phyloP scores from a whole-genome alignment of 2,888 invertebrate species.

The Sesamia inferens region DNA sequence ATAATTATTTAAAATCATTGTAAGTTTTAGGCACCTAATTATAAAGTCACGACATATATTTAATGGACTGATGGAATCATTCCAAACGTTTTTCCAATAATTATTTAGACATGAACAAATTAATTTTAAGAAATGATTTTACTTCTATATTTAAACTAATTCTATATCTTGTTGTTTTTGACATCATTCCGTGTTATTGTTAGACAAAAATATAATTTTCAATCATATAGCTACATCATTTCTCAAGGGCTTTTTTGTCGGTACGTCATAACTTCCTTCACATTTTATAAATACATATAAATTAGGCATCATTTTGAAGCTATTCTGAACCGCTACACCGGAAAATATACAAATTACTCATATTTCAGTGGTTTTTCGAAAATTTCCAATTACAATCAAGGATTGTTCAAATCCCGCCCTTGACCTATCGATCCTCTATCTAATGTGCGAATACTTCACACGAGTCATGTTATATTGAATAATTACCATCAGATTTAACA shows the following conservation, averaged over 20 bases:
- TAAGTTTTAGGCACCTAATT: constrained; percentile 35
- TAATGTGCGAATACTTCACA: no score
- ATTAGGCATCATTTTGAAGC: no score
- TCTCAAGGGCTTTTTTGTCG: no score
- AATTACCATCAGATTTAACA: constrained; percentile 14
- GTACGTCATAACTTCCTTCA: no score
- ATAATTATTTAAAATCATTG: constrained; percentile 38
- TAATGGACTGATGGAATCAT: constrained; percentile 73
- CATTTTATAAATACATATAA: no score
- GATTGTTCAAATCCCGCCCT: no score
- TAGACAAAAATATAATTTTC: constrained; percentile 9
- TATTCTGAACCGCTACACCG: no score
- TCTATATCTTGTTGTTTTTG: constrained; percentile 27
- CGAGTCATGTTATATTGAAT: neutral
- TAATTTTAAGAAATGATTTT: constrained; percentile 42
- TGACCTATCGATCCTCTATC: no score
- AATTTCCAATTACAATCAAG: no score
- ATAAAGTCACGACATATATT: constrained; percentile 43
- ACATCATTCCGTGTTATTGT: constrained; percentile 42
- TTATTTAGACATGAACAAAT: constrained; percentile 43
- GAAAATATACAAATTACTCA: no score
- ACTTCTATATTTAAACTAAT: constrained; percentile 28
- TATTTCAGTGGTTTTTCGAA: no score
- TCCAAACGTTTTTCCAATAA: constrained; percentile 62
- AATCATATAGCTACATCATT: no score